Evolutionary conservation across 2,888 invertebrate species (phyloP).

Genomic region (Caenorhabditis plicata): DNA sequence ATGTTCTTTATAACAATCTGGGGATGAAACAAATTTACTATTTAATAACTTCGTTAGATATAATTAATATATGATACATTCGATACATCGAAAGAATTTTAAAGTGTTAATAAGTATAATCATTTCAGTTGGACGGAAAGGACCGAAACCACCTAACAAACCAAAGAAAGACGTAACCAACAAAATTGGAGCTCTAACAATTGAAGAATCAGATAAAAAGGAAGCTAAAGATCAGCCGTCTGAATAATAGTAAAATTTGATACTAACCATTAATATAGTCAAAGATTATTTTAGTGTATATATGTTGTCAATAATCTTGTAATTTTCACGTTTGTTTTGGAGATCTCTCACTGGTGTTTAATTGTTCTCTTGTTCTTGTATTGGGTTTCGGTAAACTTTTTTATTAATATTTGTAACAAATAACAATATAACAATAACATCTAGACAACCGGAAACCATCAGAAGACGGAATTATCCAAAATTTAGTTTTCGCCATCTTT

Average conservation of each 20-base stretch:
- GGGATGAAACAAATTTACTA: background rate
- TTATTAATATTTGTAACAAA: background rate
- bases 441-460: background rate
- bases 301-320: too few species aligned
- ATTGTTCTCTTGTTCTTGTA: too few species aligned
- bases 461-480: background rate
- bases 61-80: too few species aligned
- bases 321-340: too few species aligned
- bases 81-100: too few species aligned
- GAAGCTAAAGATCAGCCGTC: too few species aligned
- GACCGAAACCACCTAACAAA: constrained; percentile 53
- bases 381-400: too few species aligned
- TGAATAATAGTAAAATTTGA: too few species aligned
- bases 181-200: constrained; percentile 15
- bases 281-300: too few species aligned
- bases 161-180: constrained; percentile 30
- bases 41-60: too few species aligned
- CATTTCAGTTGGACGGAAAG: constrained; percentile 29
- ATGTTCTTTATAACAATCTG: background rate
- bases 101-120: background rate
- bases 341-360: too few species aligned
- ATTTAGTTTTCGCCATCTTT: background rate
- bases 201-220: constrained; percentile 5
- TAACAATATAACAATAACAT: background rate
- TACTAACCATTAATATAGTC: too few species aligned